These are phyloP conservation scores for Pelusios castaneus DNA, from an alignment of 2,113 vertebrate genomes.

Conservation along the genomic window DNA sequence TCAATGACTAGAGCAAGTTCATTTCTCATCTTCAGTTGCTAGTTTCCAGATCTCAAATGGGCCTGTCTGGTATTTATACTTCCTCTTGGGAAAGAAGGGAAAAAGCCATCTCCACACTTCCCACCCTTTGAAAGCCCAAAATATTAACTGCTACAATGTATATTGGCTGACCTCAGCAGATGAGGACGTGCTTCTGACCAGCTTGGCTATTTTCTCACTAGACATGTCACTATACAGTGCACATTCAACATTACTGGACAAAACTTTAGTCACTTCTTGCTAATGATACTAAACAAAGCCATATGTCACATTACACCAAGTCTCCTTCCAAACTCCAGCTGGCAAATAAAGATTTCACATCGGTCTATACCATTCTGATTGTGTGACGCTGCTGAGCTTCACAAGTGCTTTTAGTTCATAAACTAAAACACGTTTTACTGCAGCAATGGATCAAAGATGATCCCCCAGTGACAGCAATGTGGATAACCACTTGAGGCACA, in stretches of 20 bases:
- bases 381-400: slow-evolving; percentile 36
- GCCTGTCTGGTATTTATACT: slow-evolving; percentile 73
- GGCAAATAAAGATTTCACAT: slow-evolving; percentile 19
- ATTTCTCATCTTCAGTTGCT: slow-evolving; percentile 72
- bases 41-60: slow-evolving; percentile 74
- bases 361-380: background rate
- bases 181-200: slow-evolving; percentile 67
- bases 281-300: slow-evolving; percentile 15
- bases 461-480: background rate
- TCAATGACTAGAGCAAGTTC: slow-evolving; percentile 38
- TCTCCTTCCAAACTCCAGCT: slow-evolving; percentile 36
- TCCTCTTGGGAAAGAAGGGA: slow-evolving; percentile 81
- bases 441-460: background rate
- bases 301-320: background rate
- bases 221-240: slow-evolving; percentile 46
- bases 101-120: slow-evolving; percentile 70
- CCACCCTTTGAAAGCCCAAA: slow-evolving; percentile 77
- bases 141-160: slow-evolving; percentile 72
- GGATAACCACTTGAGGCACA: background rate
- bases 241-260: background rate
- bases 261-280: slow-evolving; percentile 28
- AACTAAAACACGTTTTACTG: slow-evolving; percentile 32
- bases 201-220: slow-evolving; percentile 71
- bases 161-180: slow-evolving; percentile 72
- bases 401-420: slow-evolving; percentile 51